phyloP scores from a whole-genome alignment of 2,888 invertebrate genomes.

The Caprella mutica region DNA sequence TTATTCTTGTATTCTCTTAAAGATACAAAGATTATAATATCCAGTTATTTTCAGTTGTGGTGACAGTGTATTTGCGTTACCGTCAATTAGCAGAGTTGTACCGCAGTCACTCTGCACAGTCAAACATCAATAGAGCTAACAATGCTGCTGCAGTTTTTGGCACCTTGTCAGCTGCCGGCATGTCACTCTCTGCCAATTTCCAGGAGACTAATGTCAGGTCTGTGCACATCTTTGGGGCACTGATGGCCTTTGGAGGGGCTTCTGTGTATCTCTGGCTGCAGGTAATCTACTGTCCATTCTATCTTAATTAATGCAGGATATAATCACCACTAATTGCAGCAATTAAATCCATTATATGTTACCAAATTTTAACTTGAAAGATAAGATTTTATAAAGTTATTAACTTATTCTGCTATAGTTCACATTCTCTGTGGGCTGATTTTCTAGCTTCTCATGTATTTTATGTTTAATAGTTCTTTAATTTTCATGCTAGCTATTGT shows the following conservation, averaged over 20 bases:
- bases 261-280: conserved; percentile 69
- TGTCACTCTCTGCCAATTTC: conserved; percentile 59
- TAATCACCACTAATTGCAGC: too few species aligned
- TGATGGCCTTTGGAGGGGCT: conserved; percentile 62
- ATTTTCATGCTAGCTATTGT: too few species aligned
- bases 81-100: conserved; percentile 51
- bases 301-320: not conserved
- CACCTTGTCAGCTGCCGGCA: conserved; percentile 51
- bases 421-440: too few species aligned
- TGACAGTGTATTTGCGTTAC: conserved; percentile 57
- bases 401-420: too few species aligned
- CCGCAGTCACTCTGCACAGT: conserved; percentile 41
- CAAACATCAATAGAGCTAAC: conserved; percentile 47
- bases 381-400: too few species aligned
- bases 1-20: not conserved
- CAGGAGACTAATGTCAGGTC: conserved; percentile 58
- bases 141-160: conserved; percentile 50
- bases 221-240: conserved; percentile 58
- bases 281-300: conserved; percentile 45
- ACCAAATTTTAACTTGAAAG: too few species aligned
- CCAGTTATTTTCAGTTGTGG: conserved; percentile 48
- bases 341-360: too few species aligned
- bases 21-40: not conserved
- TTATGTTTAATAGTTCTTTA: too few species aligned
- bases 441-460: too few species aligned